These are phyloP conservation scores for Rhynchophorus ferrugineus DNA, from an alignment of 1,140 invertebrate genomes.

Conservation along the genomic window DNA sequence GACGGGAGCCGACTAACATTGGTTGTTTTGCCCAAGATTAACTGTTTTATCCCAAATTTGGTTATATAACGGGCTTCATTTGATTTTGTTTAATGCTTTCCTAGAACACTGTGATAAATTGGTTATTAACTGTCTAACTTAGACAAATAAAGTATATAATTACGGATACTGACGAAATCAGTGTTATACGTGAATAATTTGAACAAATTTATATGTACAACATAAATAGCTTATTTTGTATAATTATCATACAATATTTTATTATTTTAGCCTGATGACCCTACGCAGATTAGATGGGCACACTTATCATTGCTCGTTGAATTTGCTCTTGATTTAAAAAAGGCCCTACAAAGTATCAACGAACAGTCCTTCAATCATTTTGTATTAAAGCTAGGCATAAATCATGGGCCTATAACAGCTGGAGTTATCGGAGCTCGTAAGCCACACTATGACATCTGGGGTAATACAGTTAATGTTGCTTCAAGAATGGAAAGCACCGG, in stretches of 20 bases:
- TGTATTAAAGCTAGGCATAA: slow-evolving; percentile 90
- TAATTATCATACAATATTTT: slow-evolving; percentile 1
- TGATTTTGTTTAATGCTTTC: too few species aligned
- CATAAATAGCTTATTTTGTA: too few species aligned
- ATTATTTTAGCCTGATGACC: slow-evolving; percentile 53
- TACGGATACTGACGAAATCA: too few species aligned
- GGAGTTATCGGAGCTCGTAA: slow-evolving; percentile 91
- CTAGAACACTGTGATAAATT: too few species aligned
- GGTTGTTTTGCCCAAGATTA: too few species aligned
- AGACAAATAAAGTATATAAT: too few species aligned
- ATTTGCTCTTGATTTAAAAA: slow-evolving; percentile 84
- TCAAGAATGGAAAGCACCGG: slow-evolving; percentile 95
- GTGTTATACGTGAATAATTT: too few species aligned
- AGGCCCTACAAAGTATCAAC: slow-evolving; percentile 82
- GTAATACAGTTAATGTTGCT: slow-evolving; percentile 93
- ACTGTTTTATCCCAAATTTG: too few species aligned
- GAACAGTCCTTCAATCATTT: slow-evolving; percentile 95
- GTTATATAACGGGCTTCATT: too few species aligned
- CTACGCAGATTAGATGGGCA: slow-evolving; percentile 67
- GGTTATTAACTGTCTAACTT: too few species aligned
- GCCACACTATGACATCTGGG: slow-evolving; percentile 95
- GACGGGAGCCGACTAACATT: too few species aligned
- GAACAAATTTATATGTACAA: too few species aligned
- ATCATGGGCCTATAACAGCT: slow-evolving; percentile 90
- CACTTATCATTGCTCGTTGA: slow-evolving; percentile 80